Base-by-base conservation (phyloP, 2,888 invertebrate species). In the Malacosoma neustria region DNA sequence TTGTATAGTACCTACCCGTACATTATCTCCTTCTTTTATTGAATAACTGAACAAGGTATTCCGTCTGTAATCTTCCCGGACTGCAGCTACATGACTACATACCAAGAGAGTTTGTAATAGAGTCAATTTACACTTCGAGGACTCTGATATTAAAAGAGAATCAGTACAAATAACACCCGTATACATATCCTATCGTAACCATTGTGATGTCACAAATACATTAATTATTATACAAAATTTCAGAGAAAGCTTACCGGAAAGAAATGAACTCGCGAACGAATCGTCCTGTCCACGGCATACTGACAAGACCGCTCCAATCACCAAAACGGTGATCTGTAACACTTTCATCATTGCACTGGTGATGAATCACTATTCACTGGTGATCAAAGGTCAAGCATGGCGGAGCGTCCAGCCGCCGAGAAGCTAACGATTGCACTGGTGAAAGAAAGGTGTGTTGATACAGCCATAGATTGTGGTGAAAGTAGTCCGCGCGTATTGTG, bases 251-350 rank as follows among this genome's bases (percentile, higher is more conserved):
- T 82, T 86, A 94, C 94, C 94, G 76, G 94, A 93, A 38, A 95
- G 85, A 72, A 94, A 92, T 61, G 93, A 93, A 60, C 93, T 92
- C 44, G 94, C 92, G 63, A 94, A 87, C 35, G 93, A 93, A 54
- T 94, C 94, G 67, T 93, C 93, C 79, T 92, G 88, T 45, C 76
- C 68, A 43, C 53, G 49, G 46, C 62, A 44, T 13, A 54, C 57
- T 32, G 66, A 56, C 33, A 60, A 41, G 11, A 54, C 37, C 44
- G 59, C 56, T 39, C 66, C 54, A 45, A 60, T 57, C 35, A 54
- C 48, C 43, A 54, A 46, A 67, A 63, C 71, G 61, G 61, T 64
- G 49, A 61, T 60, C 59, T 56, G 57, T 53, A 48, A 59, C 56
- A 61, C 42, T 44, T 41, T 49, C 48, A 49, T 51, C 46, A 37